phyloP scores from a whole-genome alignment of 2,888 invertebrate genomes.

The Gerris lacustris region DNA sequence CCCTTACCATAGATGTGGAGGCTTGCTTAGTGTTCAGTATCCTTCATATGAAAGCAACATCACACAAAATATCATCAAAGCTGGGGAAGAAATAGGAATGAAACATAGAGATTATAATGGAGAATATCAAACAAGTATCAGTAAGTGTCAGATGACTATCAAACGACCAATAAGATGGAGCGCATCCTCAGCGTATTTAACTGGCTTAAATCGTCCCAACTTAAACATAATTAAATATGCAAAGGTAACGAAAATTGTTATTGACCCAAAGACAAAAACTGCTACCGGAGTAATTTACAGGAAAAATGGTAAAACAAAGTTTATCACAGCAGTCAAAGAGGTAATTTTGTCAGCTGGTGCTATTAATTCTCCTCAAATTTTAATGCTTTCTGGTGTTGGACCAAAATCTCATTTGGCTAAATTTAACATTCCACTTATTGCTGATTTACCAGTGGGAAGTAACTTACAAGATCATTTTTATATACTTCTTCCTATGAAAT shows the following conservation, averaged over 20 bases:
- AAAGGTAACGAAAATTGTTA: conserved; percentile 18
- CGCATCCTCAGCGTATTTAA: conserved; percentile 22
- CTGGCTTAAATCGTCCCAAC: conserved; percentile 20
- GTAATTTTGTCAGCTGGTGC: conserved; percentile 25
- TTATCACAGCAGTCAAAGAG: conserved; percentile 19
- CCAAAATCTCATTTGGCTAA: conserved; percentile 13
- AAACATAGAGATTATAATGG: conserved; percentile 19
- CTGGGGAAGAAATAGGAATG: conserved; percentile 19
- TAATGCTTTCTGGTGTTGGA: conserved; percentile 27
- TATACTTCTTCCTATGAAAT: conserved; percentile 5
- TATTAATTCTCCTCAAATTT: conserved; percentile 24
- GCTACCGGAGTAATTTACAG: conserved; percentile 22
- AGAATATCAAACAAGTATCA: conserved; percentile 16
- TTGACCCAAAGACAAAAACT: conserved; percentile 16
- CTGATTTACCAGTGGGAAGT: conserved; percentile 17
- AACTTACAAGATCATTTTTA: conserved; percentile 18
- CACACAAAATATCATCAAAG: conserved; percentile 38
- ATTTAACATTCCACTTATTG: conserved; percentile 10
- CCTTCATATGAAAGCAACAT: conserved; percentile 34
- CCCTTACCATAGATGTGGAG: conserved; percentile 11
- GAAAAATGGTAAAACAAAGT: conserved; percentile 10
- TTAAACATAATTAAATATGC: conserved; percentile 22
- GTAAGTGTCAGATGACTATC: conserved; percentile 11
- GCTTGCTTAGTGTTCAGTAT: conserved; percentile 14
- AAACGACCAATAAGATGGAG: conserved; percentile 21